These are phyloP conservation scores for Cynopterus sphinx DNA, from an alignment of 2,797 vertebrate genomes.

Conservation along the genomic window DNA sequence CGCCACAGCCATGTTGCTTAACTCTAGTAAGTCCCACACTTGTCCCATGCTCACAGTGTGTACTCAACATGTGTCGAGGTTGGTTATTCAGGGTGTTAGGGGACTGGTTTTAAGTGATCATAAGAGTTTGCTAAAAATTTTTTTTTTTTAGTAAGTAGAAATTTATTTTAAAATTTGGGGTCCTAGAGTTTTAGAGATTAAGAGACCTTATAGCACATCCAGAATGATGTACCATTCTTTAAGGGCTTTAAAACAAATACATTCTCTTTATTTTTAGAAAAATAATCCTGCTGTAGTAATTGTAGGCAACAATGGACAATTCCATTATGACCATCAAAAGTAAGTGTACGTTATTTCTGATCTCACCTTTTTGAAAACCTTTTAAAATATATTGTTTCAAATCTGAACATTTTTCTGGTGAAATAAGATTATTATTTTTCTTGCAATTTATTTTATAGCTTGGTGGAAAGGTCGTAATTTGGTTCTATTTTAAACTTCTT, in stretches of 20 bases:
- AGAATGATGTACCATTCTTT: background rate
- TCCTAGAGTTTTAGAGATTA: background rate
- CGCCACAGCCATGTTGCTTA: background rate
- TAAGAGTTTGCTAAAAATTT: background rate
- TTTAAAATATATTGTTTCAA: slow-evolving; percentile 33
- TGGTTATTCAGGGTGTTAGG: background rate
- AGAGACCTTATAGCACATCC: background rate
- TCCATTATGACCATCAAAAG: slow-evolving; percentile 97
- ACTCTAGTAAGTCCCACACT: background rate
- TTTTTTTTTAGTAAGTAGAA: background rate
- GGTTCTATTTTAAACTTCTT: background rate
- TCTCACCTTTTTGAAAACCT: slow-evolving; percentile 46
- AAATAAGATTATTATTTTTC: background rate
- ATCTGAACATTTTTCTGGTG: background rate
- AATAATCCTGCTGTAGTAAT: slow-evolving; percentile 96
- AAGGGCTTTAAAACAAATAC: slow-evolving; percentile 34
- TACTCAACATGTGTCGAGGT: background rate
- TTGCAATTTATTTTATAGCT: background rate
- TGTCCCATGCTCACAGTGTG: background rate
- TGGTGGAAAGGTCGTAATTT: slow-evolving; percentile 10
- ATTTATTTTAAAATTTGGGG: background rate
- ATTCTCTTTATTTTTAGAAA: slow-evolving; percentile 89
- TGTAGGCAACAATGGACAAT: slow-evolving; percentile 96
- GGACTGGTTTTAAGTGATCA: background rate
- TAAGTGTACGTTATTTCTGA: slow-evolving; percentile 84